These are phyloP conservation scores for Strongylocentrotus purpuratus DNA, from an alignment of 35 echinoderm and acorn worm genomes.

Conservation along the genomic window DNA sequence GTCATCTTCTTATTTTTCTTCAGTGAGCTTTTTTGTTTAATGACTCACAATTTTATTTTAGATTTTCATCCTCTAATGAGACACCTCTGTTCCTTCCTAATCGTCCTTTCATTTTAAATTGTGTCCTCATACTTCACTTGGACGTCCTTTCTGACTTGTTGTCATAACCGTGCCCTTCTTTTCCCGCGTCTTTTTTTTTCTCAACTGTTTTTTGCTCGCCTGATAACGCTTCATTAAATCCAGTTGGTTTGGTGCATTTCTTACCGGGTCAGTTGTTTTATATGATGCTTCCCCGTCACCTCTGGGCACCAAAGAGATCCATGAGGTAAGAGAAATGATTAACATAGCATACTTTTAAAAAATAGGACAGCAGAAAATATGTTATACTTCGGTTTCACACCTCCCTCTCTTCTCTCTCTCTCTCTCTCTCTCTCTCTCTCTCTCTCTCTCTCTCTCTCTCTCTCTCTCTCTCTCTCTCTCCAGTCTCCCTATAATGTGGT, in stretches of 20 bases:
- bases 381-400: background rate
- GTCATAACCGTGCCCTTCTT: background rate
- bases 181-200: background rate
- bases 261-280: conserved; percentile 5
- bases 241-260: background rate
- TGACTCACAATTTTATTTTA: too few species aligned
- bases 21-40: too few species aligned
- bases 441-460: too few species aligned
- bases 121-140: background rate
- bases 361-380: background rate
- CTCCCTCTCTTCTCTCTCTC: background rate
- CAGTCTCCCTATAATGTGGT: too few species aligned
- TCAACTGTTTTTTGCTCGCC: background rate
- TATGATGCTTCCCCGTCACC: background rate
- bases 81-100: too few species aligned
- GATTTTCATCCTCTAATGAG: too few species aligned
- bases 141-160: background rate
- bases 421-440: too few species aligned
- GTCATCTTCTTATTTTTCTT: too few species aligned
- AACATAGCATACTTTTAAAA: background rate
- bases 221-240: background rate
- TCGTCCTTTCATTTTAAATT: too few species aligned
- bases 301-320: background rate
- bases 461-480: too few species aligned
- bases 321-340: background rate